A percentile compares a stretch with the other conserved stretches of the same genome.
These are phyloP conservation scores for Conops quadrifasciatus DNA, from an alignment of 2,888 invertebrate species.

Conservation along the genomic window DNA sequence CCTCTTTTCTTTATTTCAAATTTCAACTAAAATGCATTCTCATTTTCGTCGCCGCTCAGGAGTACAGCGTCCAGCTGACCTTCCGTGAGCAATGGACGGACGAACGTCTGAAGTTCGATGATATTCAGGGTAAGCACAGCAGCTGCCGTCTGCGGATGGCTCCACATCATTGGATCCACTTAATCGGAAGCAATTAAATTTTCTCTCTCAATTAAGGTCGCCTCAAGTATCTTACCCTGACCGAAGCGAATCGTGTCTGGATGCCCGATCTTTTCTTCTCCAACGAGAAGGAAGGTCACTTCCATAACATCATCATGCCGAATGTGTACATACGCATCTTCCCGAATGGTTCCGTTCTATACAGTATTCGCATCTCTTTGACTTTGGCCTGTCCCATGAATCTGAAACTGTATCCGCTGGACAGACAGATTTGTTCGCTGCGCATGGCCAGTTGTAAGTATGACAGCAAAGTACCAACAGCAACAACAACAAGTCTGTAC, in stretches of 20 bases:
- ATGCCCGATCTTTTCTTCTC: slow-evolving; percentile 98
- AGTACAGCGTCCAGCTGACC: slow-evolving; percentile 97
- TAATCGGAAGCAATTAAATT: not conserved
- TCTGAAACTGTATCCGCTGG: slow-evolving; percentile 94
- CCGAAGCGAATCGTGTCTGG: slow-evolving; percentile 96
- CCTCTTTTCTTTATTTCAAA: not conserved
- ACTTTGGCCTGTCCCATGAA: slow-evolving; percentile 98
- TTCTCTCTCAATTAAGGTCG: slow-evolving; percentile 69
- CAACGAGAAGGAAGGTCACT: slow-evolving; percentile 97
- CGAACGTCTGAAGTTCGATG: slow-evolving; percentile 88
- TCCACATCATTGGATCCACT: not conserved
- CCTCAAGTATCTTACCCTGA: slow-evolving; percentile 89
- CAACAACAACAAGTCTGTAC: too few relatives aligned
- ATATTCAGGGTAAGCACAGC: slow-evolving; percentile 76
- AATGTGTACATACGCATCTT: slow-evolving; percentile 97
- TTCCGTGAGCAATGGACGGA: slow-evolving; percentile 98
- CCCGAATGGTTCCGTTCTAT: slow-evolving; percentile 92
- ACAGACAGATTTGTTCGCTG: slow-evolving; percentile 93
- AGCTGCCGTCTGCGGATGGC: too few relatives aligned
- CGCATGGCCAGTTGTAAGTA: slow-evolving; percentile 97
- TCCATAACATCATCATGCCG: slow-evolving; percentile 97
- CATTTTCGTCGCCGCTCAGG: slow-evolving; percentile 68
- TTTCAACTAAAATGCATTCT: slow-evolving; percentile 30
- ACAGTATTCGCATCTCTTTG: slow-evolving; percentile 96
- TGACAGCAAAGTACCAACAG: not conserved